Evolutionary conservation across 2,888 invertebrate genomes (phyloP), one percentile per base, ranked within the genome.

Genomic region (Oasisia sp.): DNA sequence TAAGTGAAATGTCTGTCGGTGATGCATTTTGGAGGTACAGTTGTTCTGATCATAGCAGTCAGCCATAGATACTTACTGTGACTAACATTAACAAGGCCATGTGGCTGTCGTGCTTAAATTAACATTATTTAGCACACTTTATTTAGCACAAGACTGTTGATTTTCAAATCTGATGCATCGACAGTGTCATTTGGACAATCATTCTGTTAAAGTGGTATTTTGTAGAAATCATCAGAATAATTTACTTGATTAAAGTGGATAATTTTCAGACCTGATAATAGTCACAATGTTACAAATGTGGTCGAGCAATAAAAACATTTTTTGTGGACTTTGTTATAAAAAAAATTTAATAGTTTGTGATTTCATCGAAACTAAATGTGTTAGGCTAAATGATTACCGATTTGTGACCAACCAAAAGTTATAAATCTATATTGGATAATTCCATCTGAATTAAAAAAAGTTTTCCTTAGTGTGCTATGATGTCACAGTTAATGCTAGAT

Each of bases 1-100:
- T 96, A 93, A 92, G 92, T 91, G 19, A 11, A 44, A 44, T 32
- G 11, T 92, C 90, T 92, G 38, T 38, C 89, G 14, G 32, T 92
- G 38, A 92, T 92, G 92, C 38, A 32, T 32, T 89, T 14, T 92
- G 32, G n/a, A n/a, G 19, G 19, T 74, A 74, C 74, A 19, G 38
- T 38, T 27, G 50, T 50, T 50, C 50, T 50, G 50, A 1, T 12
- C 9, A 50, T 14, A 50, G 5, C 14, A 14, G 38, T 38, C 38
- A 38, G 38, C 38, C 38, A 38, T 38, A 50, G 9, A 7, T 50
- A 50, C 50, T 50, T 50, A 50, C 50, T 14, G 14, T 50, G 50
- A 5, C 9, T 50, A 50, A 50, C 38, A 38, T 74, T 19, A 27
- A 7, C 27, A 74, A 27, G 11, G 56, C 11, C 56, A 74, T 74